Conservation (phyloP, 2,113 vertebrate genomes). For the Seriola aureovittata region DNA sequence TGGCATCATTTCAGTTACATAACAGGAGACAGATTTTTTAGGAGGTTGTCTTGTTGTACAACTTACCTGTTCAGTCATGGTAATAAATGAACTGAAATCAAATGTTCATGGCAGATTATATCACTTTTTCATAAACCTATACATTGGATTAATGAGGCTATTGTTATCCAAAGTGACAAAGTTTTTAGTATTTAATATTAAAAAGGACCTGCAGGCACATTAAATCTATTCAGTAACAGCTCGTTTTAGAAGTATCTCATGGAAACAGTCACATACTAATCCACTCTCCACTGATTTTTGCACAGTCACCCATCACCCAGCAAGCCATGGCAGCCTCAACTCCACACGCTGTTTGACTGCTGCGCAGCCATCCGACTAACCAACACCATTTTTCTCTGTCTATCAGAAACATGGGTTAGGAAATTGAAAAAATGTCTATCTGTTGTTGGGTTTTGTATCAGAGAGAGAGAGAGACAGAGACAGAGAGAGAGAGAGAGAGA, state of each 20-base stretch:
- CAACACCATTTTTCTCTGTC: slow-evolving; percentile 35
- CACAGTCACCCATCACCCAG: slow-evolving; percentile 60
- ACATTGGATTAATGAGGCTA: not conserved
- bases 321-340: slow-evolving; percentile 21
- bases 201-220: not conserved
- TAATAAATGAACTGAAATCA: slow-evolving; percentile 3
- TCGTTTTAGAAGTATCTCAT: not conserved
- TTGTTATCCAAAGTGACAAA: not conserved
- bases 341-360: slow-evolving; percentile 49
- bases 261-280: not conserved
- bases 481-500: not conserved
- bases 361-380: slow-evolving; percentile 37
- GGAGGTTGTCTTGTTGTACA: not conserved
- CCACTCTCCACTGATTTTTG: slow-evolving; percentile 36
- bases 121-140: not conserved
- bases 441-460: slow-evolving; percentile 37
- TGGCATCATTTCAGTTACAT: slow-evolving; percentile 6
- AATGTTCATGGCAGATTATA: not conserved
- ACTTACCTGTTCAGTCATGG: slow-evolving; percentile 9
- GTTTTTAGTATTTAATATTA: not conserved
- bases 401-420: slow-evolving; percentile 36
- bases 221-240: not conserved
- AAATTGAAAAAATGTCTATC: slow-evolving; percentile 44
- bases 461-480: slow-evolving; percentile 10
- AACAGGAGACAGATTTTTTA: slow-evolving; percentile 23